A percentile compares a stretch with the other conserved stretches of the same genome.
Conservation (phyloP, 1,140 invertebrate species). For the Drosophila gunungcola region DNA sequence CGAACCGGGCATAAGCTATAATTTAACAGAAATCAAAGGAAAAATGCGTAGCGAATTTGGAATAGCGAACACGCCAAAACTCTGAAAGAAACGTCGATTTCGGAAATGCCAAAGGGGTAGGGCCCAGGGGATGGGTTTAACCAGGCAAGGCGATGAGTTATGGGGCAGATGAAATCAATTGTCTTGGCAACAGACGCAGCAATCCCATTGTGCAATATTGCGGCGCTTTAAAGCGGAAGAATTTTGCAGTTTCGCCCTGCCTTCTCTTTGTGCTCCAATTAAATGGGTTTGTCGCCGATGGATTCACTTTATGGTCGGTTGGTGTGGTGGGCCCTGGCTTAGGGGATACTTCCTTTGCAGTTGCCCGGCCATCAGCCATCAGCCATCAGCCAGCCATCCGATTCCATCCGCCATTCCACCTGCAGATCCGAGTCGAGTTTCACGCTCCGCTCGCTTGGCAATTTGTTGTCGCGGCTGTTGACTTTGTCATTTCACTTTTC, state of each 20-base stretch:
- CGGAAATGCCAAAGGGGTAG: background rate
- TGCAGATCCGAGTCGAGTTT: slow-evolving; percentile 67
- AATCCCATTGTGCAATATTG: slow-evolving; percentile 50
- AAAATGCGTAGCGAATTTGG: slow-evolving; percentile 51
- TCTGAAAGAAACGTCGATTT: slow-evolving; percentile 1
- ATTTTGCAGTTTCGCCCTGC: slow-evolving; percentile 10
- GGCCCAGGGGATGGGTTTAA: slow-evolving; percentile 1
- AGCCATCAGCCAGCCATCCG: no score
- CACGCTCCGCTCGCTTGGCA: slow-evolving; percentile 62
- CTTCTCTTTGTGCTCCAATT: slow-evolving; percentile 69
- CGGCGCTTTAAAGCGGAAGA: slow-evolving; percentile 42
- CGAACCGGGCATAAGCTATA: slow-evolving; percentile 38
- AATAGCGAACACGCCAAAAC: slow-evolving; percentile 11
- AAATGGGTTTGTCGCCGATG: slow-evolving; percentile 49
- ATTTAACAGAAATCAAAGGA: slow-evolving; percentile 67
- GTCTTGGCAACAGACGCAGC: slow-evolving; percentile 66
- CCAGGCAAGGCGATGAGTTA: slow-evolving; percentile 21
- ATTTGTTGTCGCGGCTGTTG: slow-evolving; percentile 76
- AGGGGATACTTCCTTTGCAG: slow-evolving; percentile 8
- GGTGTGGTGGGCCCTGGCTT: slow-evolving; percentile 3
- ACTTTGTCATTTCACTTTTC: slow-evolving; percentile 57
- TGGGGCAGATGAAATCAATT: slow-evolving; percentile 61
- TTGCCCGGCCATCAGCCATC: slow-evolving; percentile 10
- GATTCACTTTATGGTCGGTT: slow-evolving; percentile 27
- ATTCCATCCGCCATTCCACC: slow-evolving; percentile 33